A percentile compares a stretch with the other conserved stretches of the same genome.
These are phyloP conservation scores for Hydropsyche betteni DNA, from an alignment of 2,888 invertebrate species.

Conservation along the genomic window DNA sequence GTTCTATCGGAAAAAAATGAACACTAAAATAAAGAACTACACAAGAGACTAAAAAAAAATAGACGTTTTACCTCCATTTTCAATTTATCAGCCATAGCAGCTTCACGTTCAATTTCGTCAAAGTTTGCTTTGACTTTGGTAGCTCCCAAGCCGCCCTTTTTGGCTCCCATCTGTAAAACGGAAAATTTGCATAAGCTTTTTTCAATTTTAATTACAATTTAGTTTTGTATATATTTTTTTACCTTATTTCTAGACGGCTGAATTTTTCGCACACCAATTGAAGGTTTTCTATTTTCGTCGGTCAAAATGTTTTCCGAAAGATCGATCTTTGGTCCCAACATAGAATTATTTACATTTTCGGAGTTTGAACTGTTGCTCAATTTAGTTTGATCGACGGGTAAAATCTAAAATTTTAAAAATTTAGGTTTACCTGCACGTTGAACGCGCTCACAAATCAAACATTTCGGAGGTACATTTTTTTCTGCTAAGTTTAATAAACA, in stretches of 20 bases:
- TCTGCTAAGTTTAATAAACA: too few relatives aligned
- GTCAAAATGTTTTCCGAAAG: conserved; percentile 54
- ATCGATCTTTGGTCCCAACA: conserved; percentile 54
- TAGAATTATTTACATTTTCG: conserved; percentile 53
- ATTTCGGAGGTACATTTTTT: too few relatives aligned
- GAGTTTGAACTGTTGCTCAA: conserved; percentile 53
- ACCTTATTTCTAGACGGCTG: conserved; percentile 76
- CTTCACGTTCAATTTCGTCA: conserved; percentile 91
- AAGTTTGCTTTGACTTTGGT: conserved; percentile 95
- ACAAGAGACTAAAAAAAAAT: conserved; percentile 1
- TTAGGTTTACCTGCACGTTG: too few relatives aligned
- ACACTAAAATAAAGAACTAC: neutral
- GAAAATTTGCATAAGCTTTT: conserved; percentile 1
- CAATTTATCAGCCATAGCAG: conserved; percentile 83
- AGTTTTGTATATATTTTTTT: conserved; percentile 53
- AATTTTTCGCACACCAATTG: conserved; percentile 76
- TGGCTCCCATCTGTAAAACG: conserved; percentile 77
- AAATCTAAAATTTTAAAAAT: conserved; percentile 35
- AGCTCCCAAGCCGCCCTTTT: conserved; percentile 91
- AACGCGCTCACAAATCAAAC: too few relatives aligned
- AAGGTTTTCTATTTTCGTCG: conserved; percentile 67
- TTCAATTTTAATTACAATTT: neutral
- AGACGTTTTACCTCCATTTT: conserved; percentile 61
- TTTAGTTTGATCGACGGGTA: conserved; percentile 14
- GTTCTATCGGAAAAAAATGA: neutral